These are phyloP conservation scores for Brachionus plicatilis DNA, from an alignment of 1,140 invertebrate genomes.

Conservation along the genomic window DNA sequence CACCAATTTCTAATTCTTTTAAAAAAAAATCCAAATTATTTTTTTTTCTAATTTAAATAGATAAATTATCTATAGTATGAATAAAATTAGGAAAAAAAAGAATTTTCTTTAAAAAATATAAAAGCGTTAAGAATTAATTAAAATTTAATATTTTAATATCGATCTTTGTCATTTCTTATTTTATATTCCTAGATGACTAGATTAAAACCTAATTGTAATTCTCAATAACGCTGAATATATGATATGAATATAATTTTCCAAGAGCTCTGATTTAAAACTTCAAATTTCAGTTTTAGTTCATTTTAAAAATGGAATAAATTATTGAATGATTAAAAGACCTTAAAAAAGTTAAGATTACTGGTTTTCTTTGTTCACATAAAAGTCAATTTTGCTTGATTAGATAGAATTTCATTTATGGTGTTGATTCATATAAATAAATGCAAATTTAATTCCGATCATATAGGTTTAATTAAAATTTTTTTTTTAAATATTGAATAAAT, in stretches of 20 bases:
- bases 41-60: background rate
- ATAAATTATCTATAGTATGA: no score
- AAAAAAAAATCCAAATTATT: background rate
- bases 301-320: background rate
- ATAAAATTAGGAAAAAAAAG: background rate
- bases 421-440: background rate
- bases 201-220: background rate
- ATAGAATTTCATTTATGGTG: slow-evolving; percentile 7
- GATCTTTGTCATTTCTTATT: background rate
- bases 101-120: background rate
- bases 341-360: background rate
- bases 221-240: background rate
- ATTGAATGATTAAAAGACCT: background rate
- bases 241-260: background rate
- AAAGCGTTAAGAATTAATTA: background rate
- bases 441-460: slow-evolving; percentile 5
- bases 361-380: background rate
- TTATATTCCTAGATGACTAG: background rate
- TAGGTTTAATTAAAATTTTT: background rate
- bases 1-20: no score
- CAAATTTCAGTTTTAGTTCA: background rate
- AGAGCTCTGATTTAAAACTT: background rate
- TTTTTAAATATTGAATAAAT: background rate
- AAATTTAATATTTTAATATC: background rate
- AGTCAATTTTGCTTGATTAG: background rate